Evolutionary conservation across 2,888 invertebrate species (phyloP).

Genomic region (Leuctra nigra): DNA sequence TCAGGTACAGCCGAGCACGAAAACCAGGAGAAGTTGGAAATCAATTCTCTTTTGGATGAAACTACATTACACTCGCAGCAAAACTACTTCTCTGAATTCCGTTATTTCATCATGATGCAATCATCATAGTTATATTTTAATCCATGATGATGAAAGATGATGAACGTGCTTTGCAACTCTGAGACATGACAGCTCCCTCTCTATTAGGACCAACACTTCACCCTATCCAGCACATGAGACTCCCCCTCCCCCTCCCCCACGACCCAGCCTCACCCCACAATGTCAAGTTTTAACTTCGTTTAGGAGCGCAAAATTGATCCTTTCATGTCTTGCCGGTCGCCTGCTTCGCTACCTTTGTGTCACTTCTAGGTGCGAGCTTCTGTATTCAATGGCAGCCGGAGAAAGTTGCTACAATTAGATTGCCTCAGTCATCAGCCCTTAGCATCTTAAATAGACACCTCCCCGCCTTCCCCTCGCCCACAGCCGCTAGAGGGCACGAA

Average conservation of each 20-base stretch:
- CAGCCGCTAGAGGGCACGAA: too few species aligned
- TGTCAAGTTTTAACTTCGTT: conserved; percentile 26
- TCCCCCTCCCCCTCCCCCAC: not conserved
- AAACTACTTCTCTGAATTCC: too few species aligned
- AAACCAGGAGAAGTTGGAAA: not conserved
- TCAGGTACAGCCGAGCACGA: conserved; percentile 1
- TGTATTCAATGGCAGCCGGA: conserved; percentile 12
- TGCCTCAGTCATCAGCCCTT: conserved; percentile 16
- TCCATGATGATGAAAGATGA: too few species aligned
- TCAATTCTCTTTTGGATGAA: too few species aligned
- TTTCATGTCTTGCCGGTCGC: conserved; percentile 19
- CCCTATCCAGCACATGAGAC: too few species aligned
- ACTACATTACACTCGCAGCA: too few species aligned
- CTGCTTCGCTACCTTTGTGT: conserved; percentile 11
- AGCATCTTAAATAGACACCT: conserved; percentile 16
- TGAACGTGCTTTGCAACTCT: too few species aligned
- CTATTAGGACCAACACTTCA: too few species aligned
- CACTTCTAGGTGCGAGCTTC: conserved; percentile 11
- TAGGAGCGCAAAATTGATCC: conserved; percentile 25
- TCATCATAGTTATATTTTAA: not conserved
- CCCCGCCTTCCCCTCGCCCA: too few species aligned
- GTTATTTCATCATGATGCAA: too few species aligned
- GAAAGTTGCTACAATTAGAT: conserved; percentile 20
- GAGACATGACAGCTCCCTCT: too few species aligned
- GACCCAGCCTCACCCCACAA: conserved; percentile 6